Conservation (phyloP, 2,888 invertebrate species). For the Dolomedes plantarius region DNA sequence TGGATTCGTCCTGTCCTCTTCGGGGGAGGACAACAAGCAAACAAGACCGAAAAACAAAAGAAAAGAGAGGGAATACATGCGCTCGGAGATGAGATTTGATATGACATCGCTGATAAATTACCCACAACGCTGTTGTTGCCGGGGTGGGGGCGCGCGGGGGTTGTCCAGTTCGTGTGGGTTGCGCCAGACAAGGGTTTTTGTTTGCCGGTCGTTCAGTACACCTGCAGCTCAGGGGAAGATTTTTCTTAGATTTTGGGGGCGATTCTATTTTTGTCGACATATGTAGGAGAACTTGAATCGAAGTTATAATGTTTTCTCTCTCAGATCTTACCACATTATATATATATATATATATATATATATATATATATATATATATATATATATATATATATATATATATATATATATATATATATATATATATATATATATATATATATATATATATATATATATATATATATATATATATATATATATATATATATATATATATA, state of each 20-base stretch:
- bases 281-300: too few relatives aligned
- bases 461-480: too few relatives aligned
- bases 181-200: constrained; percentile 39
- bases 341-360: too few relatives aligned
- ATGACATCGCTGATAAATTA: constrained; percentile 69
- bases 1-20: background rate
- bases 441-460: too few relatives aligned
- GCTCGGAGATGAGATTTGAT: constrained; percentile 59
- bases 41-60: background rate
- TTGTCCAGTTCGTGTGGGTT: background rate
- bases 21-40: background rate
- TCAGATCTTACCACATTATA: too few relatives aligned
- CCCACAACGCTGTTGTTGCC: too few relatives aligned
- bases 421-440: too few relatives aligned
- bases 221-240: constrained; percentile 7
- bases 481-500: too few relatives aligned
- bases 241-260: background rate
- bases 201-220: constrained; percentile 25
- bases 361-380: too few relatives aligned
- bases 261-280: background rate
- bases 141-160: background rate
- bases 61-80: constrained; percentile 7
- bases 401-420: too few relatives aligned
- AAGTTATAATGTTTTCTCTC: too few relatives aligned
- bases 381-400: too few relatives aligned